Percentiles rank a stretch among this genome's conserved stretches.
Conservation (phyloP, 2,113 vertebrate genomes). For the Panthera tigris region DNA sequence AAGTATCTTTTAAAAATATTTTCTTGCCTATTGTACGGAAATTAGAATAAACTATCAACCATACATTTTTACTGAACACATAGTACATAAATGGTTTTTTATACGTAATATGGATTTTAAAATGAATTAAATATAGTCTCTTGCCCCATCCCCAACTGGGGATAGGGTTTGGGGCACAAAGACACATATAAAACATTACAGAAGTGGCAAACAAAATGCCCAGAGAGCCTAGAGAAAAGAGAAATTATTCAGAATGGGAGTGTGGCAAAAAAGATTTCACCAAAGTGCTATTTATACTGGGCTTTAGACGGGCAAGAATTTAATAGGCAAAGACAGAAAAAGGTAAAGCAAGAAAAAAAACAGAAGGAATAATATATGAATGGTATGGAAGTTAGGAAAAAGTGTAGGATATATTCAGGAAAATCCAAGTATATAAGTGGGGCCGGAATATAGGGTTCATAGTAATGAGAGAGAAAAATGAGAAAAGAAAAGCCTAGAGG, state of each 20-base stretch:
- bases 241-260: not conserved
- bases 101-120: not conserved
- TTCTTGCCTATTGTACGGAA: slow-evolving; percentile 1
- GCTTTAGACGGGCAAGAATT: not conserved
- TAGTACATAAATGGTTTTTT: slow-evolving; percentile 17
- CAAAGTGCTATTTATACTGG: not conserved
- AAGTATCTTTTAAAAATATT: slow-evolving; percentile 37
- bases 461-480: not conserved
- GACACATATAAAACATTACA: not conserved
- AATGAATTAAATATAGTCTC: not conserved
- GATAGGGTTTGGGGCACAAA: not conserved
- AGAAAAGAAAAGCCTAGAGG: not conserved
- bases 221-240: not conserved
- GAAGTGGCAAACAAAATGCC: not conserved
- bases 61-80: not conserved
- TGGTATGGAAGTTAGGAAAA: not conserved
- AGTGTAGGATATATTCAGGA: not conserved
- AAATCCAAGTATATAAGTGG: not conserved
- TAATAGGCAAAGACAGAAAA: not conserved
- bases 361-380: not conserved
- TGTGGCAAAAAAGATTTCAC: not conserved
- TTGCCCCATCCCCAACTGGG: not conserved
- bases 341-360: not conserved
- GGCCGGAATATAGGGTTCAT: not conserved
- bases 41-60: not conserved